Percentiles rank a stretch among this genome's conserved stretches.
Conservation (phyloP, 2,113 vertebrate genomes). For the Paracanthobrama guichenoti region DNA sequence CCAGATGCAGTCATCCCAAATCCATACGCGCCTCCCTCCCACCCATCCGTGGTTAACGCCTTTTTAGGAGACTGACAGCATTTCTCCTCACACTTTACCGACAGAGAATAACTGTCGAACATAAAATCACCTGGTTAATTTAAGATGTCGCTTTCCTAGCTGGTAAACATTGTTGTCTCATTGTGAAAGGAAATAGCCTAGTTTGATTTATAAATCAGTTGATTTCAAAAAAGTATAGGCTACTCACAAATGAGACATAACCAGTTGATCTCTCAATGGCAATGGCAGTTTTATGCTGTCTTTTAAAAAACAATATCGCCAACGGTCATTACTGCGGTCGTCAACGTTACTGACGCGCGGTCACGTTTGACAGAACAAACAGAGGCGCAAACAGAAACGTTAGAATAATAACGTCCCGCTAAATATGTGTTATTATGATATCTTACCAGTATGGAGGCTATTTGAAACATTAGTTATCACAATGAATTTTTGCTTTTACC, state of each 20-base stretch:
- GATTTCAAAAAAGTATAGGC: neutral
- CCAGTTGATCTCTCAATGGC: neutral
- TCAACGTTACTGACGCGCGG: neutral
- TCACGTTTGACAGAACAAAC: neutral
- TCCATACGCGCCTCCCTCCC: neutral
- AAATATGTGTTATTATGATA: neutral
- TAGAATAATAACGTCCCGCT: neutral
- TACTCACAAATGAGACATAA: neutral
- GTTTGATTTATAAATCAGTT: neutral
- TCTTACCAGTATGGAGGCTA: neutral
- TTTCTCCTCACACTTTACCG: neutral
- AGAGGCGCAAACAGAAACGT: neutral
- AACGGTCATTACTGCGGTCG: neutral
- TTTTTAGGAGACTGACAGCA: constrained; percentile 4
- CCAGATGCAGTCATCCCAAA: constrained; percentile 7
- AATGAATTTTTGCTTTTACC: neutral
- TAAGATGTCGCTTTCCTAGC: neutral
- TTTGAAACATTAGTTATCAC: neutral
- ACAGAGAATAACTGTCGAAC: neutral
- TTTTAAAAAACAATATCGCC: neutral
- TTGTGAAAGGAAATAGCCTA: neutral
- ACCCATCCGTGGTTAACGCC: constrained; percentile 28
- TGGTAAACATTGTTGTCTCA: neutral
- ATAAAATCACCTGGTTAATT: neutral
- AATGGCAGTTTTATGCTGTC: neutral